Evolutionary conservation across 2,888 invertebrate species (phyloP).

Genomic region (Yponomeuta evonymella): DNA sequence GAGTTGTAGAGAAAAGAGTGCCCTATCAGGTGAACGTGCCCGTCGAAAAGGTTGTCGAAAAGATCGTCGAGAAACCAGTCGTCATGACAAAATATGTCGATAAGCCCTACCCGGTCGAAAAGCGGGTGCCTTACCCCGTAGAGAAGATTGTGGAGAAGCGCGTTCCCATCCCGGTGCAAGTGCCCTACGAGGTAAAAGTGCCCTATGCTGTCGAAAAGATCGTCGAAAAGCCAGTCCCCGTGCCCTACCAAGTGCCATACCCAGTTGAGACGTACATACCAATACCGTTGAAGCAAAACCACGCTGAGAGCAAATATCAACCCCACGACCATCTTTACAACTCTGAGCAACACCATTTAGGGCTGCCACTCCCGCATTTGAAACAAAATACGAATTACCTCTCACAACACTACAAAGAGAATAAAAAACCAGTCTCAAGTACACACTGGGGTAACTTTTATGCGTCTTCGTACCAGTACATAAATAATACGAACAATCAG

Average conservation of each 20-base stretch:
- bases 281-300: not conserved
- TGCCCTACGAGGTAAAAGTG: slow-evolving; percentile 67
- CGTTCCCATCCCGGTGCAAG: slow-evolving; percentile 63
- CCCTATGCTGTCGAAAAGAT: slow-evolving; percentile 66
- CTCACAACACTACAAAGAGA: slow-evolving; percentile 19
- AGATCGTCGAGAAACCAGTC: slow-evolving; percentile 77
- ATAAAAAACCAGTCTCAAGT: slow-evolving; percentile 12
- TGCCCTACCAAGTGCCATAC: slow-evolving; percentile 69
- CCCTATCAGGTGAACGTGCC: slow-evolving; percentile 50
- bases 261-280: slow-evolving; percentile 52
- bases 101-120: slow-evolving; percentile 68
- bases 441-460: slow-evolving; percentile 51
- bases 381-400: slow-evolving; percentile 9
- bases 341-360: slow-evolving; percentile 28
- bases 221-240: slow-evolving; percentile 73
- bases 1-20: slow-evolving; percentile 66
- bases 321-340: slow-evolving; percentile 32
- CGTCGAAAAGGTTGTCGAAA: slow-evolving; percentile 65
- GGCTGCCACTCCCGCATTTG: slow-evolving; percentile 21
- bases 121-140: slow-evolving; percentile 61
- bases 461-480: slow-evolving; percentile 55
- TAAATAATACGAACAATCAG: slow-evolving; percentile 35
- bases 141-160: slow-evolving; percentile 71
- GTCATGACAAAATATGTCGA: slow-evolving; percentile 61
- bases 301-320: not conserved